Evolutionary conservation across 2,797 vertebrate species (phyloP).

Genomic region (Acipenser ruthenus): DNA sequence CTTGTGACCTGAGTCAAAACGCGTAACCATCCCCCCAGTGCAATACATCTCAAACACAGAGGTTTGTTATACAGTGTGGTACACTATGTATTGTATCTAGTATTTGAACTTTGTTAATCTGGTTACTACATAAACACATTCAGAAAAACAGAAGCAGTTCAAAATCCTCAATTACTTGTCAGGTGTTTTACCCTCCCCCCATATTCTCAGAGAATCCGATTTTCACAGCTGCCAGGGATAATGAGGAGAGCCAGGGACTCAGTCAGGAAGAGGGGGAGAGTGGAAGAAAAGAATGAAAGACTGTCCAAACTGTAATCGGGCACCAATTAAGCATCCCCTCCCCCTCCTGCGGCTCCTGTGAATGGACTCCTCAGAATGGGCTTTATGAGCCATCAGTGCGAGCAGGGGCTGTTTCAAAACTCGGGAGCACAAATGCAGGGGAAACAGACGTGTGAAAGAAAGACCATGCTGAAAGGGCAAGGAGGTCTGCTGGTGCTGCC

Average conservation of each 20-base stretch:
- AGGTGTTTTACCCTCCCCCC: no score
- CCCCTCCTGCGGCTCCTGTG: constrained; percentile 1
- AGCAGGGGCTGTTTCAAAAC: constrained; percentile 10
- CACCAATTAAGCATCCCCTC: constrained; percentile 12
- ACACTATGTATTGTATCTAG: no score
- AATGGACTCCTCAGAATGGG: constrained; percentile 11
- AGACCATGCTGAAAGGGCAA: not conserved
- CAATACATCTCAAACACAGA: no score
- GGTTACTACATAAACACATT: no score
- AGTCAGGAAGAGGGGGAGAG: constrained; percentile 28
- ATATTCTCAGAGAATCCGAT: constrained; percentile 25
- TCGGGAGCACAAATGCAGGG: constrained; percentile 3
- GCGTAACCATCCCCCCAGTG: no score
- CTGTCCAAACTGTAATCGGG: constrained; percentile 40
- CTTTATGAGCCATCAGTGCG: not conserved
- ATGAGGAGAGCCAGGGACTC: constrained; percentile 44
- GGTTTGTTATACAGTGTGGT: no score
- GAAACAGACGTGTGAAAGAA: constrained; percentile 11
- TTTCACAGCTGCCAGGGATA: constrained; percentile 36
- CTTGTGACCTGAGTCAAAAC: no score
- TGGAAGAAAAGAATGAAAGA: constrained; percentile 28
- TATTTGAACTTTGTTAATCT: no score
- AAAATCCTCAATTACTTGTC: no score
- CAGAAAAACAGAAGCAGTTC: no score
- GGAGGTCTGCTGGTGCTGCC: constrained; percentile 1